Conservation (phyloP, 2,797 vertebrate genomes). For the Thunnus albacares region DNA sequence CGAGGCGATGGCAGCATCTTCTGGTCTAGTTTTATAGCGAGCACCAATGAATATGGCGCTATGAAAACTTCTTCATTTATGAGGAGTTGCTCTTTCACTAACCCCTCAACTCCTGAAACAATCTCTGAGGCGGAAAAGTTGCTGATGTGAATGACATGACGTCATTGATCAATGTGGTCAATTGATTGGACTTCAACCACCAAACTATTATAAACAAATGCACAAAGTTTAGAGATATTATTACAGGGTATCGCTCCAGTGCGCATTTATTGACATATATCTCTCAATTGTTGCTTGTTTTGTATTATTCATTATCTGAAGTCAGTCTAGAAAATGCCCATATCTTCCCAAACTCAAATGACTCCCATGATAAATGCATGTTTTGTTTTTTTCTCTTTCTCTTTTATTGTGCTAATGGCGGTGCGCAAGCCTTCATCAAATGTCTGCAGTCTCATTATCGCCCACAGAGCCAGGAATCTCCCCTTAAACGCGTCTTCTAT, state of each 20-base stretch:
- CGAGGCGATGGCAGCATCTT: constrained; percentile 28
- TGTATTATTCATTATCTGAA: neutral
- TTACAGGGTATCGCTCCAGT: accelerated
- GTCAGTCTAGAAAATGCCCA: neutral
- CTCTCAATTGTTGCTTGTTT: neutral
- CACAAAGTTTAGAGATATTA: constrained; percentile 9
- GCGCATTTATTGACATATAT: neutral
- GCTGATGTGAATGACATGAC: constrained; percentile 38
- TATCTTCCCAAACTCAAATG: constrained; percentile 1
- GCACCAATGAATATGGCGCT: constrained; percentile 11
- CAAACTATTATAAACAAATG: constrained; percentile 1
- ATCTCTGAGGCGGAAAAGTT: constrained; percentile 8
- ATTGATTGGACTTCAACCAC: constrained; percentile 27
- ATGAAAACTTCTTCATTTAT: constrained; percentile 11
- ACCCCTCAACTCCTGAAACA: neutral
- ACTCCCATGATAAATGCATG: neutral
- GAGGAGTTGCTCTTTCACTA: neutral
- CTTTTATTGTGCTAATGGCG: constrained; percentile 32
- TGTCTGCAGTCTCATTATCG: constrained; percentile 75
- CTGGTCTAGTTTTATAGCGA: constrained; percentile 33
- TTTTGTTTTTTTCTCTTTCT: neutral
- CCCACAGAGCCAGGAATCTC: constrained; percentile 32
- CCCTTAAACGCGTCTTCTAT: neutral
- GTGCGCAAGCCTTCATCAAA: constrained; percentile 51
- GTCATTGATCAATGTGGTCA: constrained; percentile 25